Base-by-base conservation (phyloP, 1,140 invertebrate species). In the Aphelenchoides fujianensis region DNA sequence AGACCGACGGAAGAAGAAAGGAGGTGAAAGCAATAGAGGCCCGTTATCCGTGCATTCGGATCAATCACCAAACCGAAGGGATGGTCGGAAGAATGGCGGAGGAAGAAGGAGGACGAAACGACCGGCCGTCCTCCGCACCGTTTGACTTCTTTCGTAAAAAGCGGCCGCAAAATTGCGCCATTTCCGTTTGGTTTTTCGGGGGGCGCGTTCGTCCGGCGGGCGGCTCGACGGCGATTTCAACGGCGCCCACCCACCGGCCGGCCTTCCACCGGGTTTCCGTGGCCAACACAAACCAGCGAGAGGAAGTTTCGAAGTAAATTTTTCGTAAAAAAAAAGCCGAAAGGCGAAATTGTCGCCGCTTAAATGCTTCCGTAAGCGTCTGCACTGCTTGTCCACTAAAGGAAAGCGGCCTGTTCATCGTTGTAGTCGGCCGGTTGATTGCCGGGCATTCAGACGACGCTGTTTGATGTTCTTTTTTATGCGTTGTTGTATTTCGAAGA, bases 341-440 rank as follows among this genome's bases (percentile, higher is more conserved):
- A 48, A n/a, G n/a, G n/a, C n/a, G n/a, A n/a, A n/a, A n/a, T n/a
- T n/a, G n/a, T n/a, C n/a, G n/a, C n/a, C n/a, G n/a, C 23, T 48
- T 48, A 48, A 48, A 48, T 48, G 41, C 41, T 48, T 48, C 41
- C 41, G 41, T n/a, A n/a, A n/a, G n/a, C n/a, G n/a, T n/a, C n/a
- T n/a, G n/a, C n/a, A n/a, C n/a, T n/a, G n/a, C n/a, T n/a, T n/a
- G n/a, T n/a, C n/a, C n/a, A n/a, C n/a, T n/a, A n/a, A n/a, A n/a
- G n/a, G n/a, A n/a, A n/a, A n/a, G n/a, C n/a, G n/a, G n/a, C n/a
- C n/a, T n/a, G n/a, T n/a, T n/a, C n/a, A n/a, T n/a, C n/a, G n/a
- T n/a, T n/a, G n/a, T n/a, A n/a, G n/a, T n/a, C n/a, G n/a, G n/a
- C n/a, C n/a, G n/a, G n/a, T n/a, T n/a, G n/a, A n/a, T n/a, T n/a